phyloP scores from a whole-genome alignment of 2,113 vertebrate genomes.

The Podarcis muralis region DNA sequence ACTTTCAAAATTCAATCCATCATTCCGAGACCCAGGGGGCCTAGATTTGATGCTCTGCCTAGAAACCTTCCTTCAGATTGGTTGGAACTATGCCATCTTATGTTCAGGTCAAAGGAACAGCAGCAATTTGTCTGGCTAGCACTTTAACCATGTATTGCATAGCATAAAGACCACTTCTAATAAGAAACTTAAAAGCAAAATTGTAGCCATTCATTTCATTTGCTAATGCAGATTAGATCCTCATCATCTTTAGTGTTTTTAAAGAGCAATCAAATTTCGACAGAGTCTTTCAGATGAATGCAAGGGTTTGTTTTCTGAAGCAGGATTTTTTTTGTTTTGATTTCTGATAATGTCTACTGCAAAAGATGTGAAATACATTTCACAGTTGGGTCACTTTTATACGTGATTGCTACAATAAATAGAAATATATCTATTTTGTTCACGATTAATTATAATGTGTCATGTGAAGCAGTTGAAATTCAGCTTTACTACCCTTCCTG shows the following conservation, averaged over 20 bases:
- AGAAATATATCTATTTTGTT: too few species aligned
- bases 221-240: slow-evolving; percentile 61
- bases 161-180: slow-evolving; percentile 68
- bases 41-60: slow-evolving; percentile 73
- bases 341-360: slow-evolving; percentile 46
- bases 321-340: slow-evolving; percentile 17
- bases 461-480: neutral
- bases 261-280: slow-evolving; percentile 46
- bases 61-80: slow-evolving; percentile 70
- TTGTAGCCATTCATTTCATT: slow-evolving; percentile 60
- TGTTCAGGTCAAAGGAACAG: slow-evolving; percentile 78
- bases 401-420: neutral
- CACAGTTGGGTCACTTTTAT: slow-evolving; percentile 41
- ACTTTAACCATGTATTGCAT: slow-evolving; percentile 68
- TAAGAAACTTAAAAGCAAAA: slow-evolving; percentile 69
- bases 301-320: slow-evolving; percentile 40
- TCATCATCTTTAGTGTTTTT: slow-evolving; percentile 51
- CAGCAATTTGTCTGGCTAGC: slow-evolving; percentile 75
- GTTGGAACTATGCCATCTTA: slow-evolving; percentile 73
- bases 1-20: slow-evolving; percentile 74
- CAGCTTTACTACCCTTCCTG: neutral
- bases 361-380: slow-evolving; percentile 53
- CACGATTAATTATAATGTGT: neutral
- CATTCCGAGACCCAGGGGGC: slow-evolving; percentile 66
- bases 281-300: slow-evolving; percentile 38